These are phyloP conservation scores for Vombatus ursinus DNA, from an alignment of 2,113 vertebrate species.

Conservation along the genomic window DNA sequence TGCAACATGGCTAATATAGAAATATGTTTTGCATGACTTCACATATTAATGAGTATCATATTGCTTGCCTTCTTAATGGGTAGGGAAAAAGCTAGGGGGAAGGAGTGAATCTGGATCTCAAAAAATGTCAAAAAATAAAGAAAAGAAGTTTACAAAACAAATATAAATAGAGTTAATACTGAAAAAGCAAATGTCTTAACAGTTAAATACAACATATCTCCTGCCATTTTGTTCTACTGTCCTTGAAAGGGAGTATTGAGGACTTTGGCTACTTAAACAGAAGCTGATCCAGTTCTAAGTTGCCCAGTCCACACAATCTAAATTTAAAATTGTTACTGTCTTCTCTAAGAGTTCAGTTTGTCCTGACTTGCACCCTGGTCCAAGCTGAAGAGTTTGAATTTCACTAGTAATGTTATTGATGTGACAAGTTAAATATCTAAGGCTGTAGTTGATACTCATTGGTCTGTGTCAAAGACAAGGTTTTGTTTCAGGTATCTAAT, in stretches of 20 bases:
- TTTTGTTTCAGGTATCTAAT: slow-evolving; percentile 2
- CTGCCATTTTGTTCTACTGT: not conserved
- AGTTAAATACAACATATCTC: slow-evolving; percentile 25
- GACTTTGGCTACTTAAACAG: slow-evolving; percentile 42
- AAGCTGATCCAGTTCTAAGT: not conserved
- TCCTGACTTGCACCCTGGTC: not conserved
- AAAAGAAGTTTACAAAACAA: slow-evolving; percentile 13
- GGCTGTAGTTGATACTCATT: not conserved
- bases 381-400: slow-evolving; percentile 21
- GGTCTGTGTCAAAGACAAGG: not conserved
- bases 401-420: not conserved
- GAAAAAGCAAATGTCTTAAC: slow-evolving; percentile 25
- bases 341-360: not conserved
- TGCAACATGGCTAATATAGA: not conserved
- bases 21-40: not conserved
- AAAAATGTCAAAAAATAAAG: not conserved
- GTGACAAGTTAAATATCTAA: not conserved
- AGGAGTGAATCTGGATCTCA: not conserved
- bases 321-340: not conserved
- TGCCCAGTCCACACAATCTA: not conserved
- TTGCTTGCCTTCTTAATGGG: not conserved
- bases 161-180: slow-evolving; percentile 25
- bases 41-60: not conserved
- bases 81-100: not conserved
- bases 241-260: slow-evolving; percentile 43